Base-by-base conservation (phyloP, 2,113 vertebrate species). In the Alethe castanea region DNA sequence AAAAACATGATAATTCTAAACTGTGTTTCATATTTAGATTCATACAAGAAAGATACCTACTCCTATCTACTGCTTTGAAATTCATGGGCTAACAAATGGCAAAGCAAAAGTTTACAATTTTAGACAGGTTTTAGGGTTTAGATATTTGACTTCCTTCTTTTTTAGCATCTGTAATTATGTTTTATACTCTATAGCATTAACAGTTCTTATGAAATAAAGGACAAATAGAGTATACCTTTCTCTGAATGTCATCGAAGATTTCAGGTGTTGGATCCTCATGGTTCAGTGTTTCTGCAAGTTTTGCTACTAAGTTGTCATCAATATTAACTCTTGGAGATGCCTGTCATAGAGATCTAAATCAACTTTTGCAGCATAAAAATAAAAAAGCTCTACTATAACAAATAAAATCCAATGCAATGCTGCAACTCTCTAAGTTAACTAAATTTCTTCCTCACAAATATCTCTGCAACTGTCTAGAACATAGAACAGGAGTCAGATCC, bases 221-320 rank as follows among this genome's bases (percentile, higher is more conserved):
- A 80, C 3, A 3, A 96, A 82, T 19, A 95, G 10, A 50, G 11
- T 95, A 67, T 98, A 99, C 99, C 98, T 99, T 99, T 97, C 98
- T 99, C 96, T 99, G 99, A 98, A 99, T 98, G 82, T 99, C 99
- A 97, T 99, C 99, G 96, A 99, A 99, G 92, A 99, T 99, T 96
- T 99, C 99, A 8, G 99, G 99, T 5, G 99, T 99, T 94, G 99
- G 99, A 96, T 99, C 99, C 59, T 99, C 99, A 84, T 98, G 99
- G 98, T 98, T 99, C 84, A 99, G 97, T 81, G 98, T 99, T 95
- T 99, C 99, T 92, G 98, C 98, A 88, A 99, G 98, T 92, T 98
- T 98, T 94, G 95, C 97, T 88, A 99, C 98, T 42, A 98, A 98
- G 54, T 95, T 97, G 95, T 99, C 99, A 91, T 99, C 99, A 91